Evolutionary conservation across 2,888 invertebrate species (phyloP).

Genomic region (Drosophila infuscata): DNA sequence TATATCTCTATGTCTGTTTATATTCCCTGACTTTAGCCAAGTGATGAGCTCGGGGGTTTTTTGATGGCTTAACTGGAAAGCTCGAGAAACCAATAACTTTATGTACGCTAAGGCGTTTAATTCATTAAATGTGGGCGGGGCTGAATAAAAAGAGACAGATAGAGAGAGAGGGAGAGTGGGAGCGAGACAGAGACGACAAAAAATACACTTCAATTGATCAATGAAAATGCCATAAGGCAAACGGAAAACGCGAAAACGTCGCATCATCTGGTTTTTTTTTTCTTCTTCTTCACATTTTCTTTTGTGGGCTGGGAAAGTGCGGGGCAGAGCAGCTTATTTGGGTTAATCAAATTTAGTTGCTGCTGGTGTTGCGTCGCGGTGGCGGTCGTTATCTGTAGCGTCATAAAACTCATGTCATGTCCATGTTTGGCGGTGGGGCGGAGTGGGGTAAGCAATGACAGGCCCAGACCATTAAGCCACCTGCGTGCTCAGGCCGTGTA

Average conservation of each 20-base stretch:
- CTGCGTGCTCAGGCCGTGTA: slow-evolving; percentile 48
- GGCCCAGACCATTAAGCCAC: slow-evolving; percentile 61
- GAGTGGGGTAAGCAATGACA: slow-evolving; percentile 7
- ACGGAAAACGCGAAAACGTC: slow-evolving; percentile 29
- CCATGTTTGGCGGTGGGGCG: slow-evolving; percentile 15
- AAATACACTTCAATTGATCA: slow-evolving; percentile 58
- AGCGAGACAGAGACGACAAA: not conserved
- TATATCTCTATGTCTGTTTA: not conserved
- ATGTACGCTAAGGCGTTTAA: slow-evolving; percentile 21
- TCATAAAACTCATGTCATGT: slow-evolving; percentile 54
- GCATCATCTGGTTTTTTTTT: slow-evolving; percentile 25
- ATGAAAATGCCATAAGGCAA: slow-evolving; percentile 46
- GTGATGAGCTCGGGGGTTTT: slow-evolving; percentile 28
- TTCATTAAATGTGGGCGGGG: slow-evolving; percentile 17
- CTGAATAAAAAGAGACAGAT: not conserved
- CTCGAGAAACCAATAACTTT: slow-evolving; percentile 35
- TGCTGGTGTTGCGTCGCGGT: slow-evolving; percentile 17
- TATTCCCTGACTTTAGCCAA: slow-evolving; percentile 4
- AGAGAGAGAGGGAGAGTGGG: not conserved
- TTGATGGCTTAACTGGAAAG: slow-evolving; percentile 49
- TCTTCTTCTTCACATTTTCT: not conserved
- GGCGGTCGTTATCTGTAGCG: slow-evolving; percentile 44
- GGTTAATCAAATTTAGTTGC: slow-evolving; percentile 76
- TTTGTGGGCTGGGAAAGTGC: not conserved
- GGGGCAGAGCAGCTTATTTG: slow-evolving; percentile 56